Evolutionary conservation across 2,113 vertebrate genomes (phyloP).

Genomic region (Myiozetetes cayanensis): DNA sequence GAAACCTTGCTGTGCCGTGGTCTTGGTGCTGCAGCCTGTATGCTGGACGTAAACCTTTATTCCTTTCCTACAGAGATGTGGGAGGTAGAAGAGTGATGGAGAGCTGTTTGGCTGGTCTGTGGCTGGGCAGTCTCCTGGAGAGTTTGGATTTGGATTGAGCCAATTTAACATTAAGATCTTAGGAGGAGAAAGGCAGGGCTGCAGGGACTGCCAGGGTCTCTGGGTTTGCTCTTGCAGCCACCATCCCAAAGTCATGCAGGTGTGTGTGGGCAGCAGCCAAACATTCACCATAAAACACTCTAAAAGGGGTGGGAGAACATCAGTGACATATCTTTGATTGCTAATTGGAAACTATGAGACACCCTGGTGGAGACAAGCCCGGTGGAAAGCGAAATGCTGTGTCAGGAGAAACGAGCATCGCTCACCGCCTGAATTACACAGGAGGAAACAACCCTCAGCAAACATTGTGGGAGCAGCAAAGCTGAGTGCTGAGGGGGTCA

Average conservation of each 20-base stretch:
- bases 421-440: rapidly evolving
- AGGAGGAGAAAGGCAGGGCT: not conserved
- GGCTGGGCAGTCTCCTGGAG: not conserved
- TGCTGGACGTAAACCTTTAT: not conserved
- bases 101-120: not conserved
- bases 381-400: not conserved
- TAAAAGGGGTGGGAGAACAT: not conserved
- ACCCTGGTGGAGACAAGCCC: rapidly evolving
- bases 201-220: not conserved
- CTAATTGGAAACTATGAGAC: not conserved
- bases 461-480: not conserved
- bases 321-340: not conserved
- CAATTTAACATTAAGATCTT: not conserved
- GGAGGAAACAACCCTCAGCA: not conserved
- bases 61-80: not conserved
- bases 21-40: not conserved
- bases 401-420: not conserved
- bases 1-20: not conserved
- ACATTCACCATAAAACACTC: rapidly evolving
- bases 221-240: not conserved
- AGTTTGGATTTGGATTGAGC: not conserved
- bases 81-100: not conserved
- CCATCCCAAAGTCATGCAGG: not conserved
- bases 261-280: not conserved
- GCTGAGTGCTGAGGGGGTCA: not conserved